Base-by-base conservation (phyloP, 2,113 vertebrate genomes). In the Neomonachus schauinslandi region DNA sequence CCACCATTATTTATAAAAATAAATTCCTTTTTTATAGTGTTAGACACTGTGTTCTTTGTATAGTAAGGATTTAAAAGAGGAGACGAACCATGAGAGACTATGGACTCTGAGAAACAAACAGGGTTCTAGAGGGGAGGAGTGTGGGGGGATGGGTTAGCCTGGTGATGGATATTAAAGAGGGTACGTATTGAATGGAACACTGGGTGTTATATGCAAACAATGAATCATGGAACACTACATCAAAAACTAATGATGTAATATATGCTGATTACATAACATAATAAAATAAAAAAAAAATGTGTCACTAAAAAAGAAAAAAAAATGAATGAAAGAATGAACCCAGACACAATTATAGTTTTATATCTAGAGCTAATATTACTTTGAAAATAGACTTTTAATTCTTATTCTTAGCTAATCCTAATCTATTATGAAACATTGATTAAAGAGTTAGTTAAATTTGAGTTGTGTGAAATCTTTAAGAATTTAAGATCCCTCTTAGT, bases 311-410 rank as follows among this genome's bases (percentile, higher is more conserved):
- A 46, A 46, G 46, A 46, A 46, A 8, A 46, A 46, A 46, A 46
- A 88, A 63, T 71, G 33, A 85, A 42, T 79, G 26, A 71, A 71
- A 7, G 28, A 88, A 72, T 91, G 46, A 84, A 57, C 24, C 36
- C 55, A 89, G 42, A 61, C 4, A 79, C 71, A 84, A 87, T 91
- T 86, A 85, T 9, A 89, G 3, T 74, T 81, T 85, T 13, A n/a
- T 53, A 36, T 86, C 57, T 81, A 39, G 33, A 95, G 61, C 55
- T 76, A 77, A 42, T 96, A 81, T 85, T 85, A 53, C 33, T 59
- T 51, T 93, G 16, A 69, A 81, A 92, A 69, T 74, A 81, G 18
- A 39, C 89, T 63, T 91, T 42, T 92, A 63, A 89, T 92, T 96
- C 15, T 92, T 80, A 24, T 18, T 72, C 42, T 61, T 61, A 69